phyloP scores from a whole-genome alignment of 2,888 invertebrate species.

The Hyalella azteca region DNA sequence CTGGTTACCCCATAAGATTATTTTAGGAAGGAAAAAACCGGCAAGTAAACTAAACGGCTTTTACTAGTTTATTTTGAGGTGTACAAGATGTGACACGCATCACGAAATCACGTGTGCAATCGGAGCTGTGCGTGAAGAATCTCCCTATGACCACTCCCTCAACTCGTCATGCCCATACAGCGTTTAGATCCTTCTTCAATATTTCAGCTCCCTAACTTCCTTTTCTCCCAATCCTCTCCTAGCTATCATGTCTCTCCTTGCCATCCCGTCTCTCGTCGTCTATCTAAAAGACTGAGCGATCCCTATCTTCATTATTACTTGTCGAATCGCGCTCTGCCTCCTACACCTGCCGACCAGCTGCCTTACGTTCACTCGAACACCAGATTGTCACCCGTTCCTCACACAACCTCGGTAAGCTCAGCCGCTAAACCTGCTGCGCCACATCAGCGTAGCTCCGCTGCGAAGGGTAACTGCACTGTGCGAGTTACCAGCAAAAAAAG shows the following conservation, averaged over 20 bases:
- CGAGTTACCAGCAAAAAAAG: background rate
- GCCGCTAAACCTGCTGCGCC: background rate
- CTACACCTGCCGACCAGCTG: background rate
- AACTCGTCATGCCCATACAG: background rate
- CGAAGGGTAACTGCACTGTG: background rate
- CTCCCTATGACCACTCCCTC: background rate
- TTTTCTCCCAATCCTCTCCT: constrained; percentile 24
- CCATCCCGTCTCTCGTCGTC: background rate
- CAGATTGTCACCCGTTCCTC: background rate
- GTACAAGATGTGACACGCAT: no score
- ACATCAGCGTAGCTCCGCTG: background rate
- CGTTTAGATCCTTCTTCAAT: background rate
- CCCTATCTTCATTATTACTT: background rate
- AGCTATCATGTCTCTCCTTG: constrained; percentile 36
- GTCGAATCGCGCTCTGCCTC: constrained; percentile 20
- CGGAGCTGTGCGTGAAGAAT: no score
- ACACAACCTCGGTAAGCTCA: background rate
- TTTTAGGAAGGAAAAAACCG: no score
- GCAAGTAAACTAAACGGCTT: no score
- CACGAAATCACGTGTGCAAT: no score
- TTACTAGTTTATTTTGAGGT: no score
- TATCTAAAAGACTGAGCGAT: constrained; percentile 29
- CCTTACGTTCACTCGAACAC: background rate
- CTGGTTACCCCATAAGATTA: no score
- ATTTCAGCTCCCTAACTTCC: background rate